phyloP scores from a whole-genome alignment of 2,888 invertebrate species.

The Drosophila suboccidentalis region DNA sequence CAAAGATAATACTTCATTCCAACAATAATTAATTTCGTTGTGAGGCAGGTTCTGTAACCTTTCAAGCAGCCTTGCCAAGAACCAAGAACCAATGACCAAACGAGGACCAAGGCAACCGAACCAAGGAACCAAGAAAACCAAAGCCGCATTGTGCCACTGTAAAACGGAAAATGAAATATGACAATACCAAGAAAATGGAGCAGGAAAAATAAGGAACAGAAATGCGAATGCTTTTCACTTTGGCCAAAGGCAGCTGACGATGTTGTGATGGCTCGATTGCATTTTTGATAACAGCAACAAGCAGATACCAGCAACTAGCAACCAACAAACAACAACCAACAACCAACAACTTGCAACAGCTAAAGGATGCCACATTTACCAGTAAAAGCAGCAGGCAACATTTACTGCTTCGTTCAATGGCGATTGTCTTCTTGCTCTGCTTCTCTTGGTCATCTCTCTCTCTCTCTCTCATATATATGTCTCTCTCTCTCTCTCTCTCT shows the following conservation, averaged over 20 bases:
- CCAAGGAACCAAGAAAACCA: conserved; percentile 6
- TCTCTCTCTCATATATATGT: neutral
- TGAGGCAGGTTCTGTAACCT: conserved; percentile 5
- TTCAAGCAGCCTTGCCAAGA: neutral
- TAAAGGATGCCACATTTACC: conserved; percentile 26
- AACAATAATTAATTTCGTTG: conserved; percentile 10
- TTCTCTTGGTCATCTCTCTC: neutral
- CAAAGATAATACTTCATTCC: neutral
- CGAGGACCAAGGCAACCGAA: neutral
- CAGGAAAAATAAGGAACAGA: neutral
- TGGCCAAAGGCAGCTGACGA: conserved; percentile 11
- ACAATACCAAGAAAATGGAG: neutral
- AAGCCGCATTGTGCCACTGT: conserved; percentile 14
- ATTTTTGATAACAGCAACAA: conserved; percentile 28
- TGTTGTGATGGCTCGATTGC: conserved; percentile 28
- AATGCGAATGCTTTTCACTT: conserved; percentile 23
- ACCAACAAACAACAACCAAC: neutral
- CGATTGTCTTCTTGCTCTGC: conserved; percentile 14
- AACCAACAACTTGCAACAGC: conserved; percentile 5
- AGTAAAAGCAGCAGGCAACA: conserved; percentile 22
- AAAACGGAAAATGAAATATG: neutral
- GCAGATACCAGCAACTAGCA: conserved; percentile 2
- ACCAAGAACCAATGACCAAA: neutral
- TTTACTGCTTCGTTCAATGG: conserved; percentile 46
- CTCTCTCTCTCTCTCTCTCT: neutral